phyloP scores from a whole-genome alignment of 2,797 vertebrate genomes.

The Pitangus sulphuratus region DNA sequence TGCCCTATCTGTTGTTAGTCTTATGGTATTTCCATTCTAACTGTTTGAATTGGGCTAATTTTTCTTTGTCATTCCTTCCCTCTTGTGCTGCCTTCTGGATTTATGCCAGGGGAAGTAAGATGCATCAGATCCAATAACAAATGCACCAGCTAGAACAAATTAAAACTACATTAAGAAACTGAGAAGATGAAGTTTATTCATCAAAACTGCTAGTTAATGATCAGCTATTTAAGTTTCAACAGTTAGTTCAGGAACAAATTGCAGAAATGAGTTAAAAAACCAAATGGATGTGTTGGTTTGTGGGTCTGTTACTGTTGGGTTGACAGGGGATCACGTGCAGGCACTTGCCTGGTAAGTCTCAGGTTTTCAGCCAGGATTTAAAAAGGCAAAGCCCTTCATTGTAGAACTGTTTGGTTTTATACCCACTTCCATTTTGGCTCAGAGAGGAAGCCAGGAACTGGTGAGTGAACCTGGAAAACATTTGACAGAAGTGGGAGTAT shows the following conservation, averaged over 20 bases:
- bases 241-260: background rate
- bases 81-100: background rate
- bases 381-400: background rate
- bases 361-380: background rate
- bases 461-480: background rate
- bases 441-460: background rate
- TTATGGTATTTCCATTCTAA: background rate
- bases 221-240: background rate
- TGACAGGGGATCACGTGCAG: rapidly evolving
- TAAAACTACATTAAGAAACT: background rate
- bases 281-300: background rate
- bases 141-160: background rate
- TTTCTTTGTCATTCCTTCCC: background rate
- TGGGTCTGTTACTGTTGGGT: background rate
- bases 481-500: background rate
- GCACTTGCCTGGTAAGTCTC: background rate
- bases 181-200: background rate
- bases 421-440: background rate
- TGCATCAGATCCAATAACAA: background rate
- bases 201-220: background rate
- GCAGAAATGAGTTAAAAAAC: background rate
- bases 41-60: background rate
- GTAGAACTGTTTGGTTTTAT: background rate
- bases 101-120: background rate
- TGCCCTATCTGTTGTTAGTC: background rate